Base-by-base conservation (phyloP, 1,140 invertebrate genomes). In the Nilaparvata lugens region DNA sequence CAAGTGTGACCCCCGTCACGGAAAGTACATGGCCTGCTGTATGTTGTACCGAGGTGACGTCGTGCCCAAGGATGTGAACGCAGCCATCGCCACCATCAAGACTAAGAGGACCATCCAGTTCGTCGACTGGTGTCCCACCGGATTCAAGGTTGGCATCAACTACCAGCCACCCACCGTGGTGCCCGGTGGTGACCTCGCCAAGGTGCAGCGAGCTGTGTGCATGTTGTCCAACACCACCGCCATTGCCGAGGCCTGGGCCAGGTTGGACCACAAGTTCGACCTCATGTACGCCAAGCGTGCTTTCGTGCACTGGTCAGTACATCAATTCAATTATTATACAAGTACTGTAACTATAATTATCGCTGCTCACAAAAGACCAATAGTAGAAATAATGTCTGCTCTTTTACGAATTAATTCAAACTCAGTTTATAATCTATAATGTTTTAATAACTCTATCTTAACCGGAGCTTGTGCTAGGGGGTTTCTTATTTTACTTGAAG, bases 101-200 rank as follows among this genome's bases (percentile, higher is more conserved):
- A 89, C 87, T 65, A 91, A 91, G 77, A 79, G 87, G 56, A 85
- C 85, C 65, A 90, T 69, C 40, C 66, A 69, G 52, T 69, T 69
- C 73, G 91, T 93, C 23, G 90, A 92, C 76, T 91, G 91, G 90
- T 93, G 89, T 75, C 90, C 89, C 52, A 93, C 90, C 67, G 89
- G 89, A 64, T 91, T 89, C 79, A 89, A 88, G 60, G 66, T 79
- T n/a, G 48, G 86, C 65, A 86, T 88, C 73, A 88, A 88, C 75
- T 87, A 87, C 74, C 85, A 88, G 74, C 88, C 89, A 40, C 89
- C 89, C 1, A 89, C 86, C 13, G 87, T 88, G 62, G 89, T 82
- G 68, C 89, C 78, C 63, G 91, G 76, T 68, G 88, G 83, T 71
- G 89, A 92, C 74, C 73, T 92, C 64, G 89, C 89, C 25, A 89